Percentiles rank a stretch among this genome's conserved stretches.
These are phyloP conservation scores for Coreius guichenoti DNA, from an alignment of 2,797 vertebrate genomes.

Conservation along the genomic window DNA sequence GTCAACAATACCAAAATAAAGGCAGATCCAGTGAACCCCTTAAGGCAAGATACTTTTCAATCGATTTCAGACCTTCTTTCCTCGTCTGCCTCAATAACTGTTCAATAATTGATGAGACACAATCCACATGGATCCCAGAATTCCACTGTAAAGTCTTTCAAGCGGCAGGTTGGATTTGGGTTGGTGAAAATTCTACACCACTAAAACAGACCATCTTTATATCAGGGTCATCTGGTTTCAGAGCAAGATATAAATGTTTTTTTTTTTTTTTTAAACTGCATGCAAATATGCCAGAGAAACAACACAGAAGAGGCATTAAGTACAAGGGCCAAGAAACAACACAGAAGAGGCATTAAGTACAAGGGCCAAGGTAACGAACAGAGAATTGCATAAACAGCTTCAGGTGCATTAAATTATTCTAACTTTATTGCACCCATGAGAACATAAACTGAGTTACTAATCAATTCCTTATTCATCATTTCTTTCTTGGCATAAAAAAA, in stretches of 20 bases:
- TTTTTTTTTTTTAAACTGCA: too few relatives aligned
- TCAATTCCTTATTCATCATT: constrained; percentile 22
- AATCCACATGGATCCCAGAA: constrained; percentile 46
- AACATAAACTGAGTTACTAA: neutral
- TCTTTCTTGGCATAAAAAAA: neutral
- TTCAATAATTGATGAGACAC: constrained; percentile 62
- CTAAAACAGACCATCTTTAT: constrained; percentile 5
- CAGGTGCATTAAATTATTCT: constrained; percentile 7
- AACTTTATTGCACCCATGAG: neutral
- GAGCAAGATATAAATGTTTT: neutral
- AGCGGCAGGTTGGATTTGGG: constrained; percentile 40
- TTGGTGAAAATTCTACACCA: constrained; percentile 31
- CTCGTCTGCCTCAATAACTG: constrained; percentile 57
- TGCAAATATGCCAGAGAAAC: neutral
- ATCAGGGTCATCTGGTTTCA: neutral
- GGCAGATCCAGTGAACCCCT: constrained; percentile 53
- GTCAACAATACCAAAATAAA: constrained; percentile 59
- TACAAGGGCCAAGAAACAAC: neutral
- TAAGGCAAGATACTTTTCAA: constrained; percentile 58
- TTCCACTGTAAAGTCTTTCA: constrained; percentile 52
- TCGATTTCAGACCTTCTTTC: constrained; percentile 61
- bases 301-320: neutral
- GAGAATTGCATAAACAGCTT: constrained; percentile 1
- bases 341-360: neutral
- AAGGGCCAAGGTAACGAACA: neutral